Percentiles rank a stretch among this genome's conserved stretches.
These are phyloP conservation scores for Capra hircus DNA, from an alignment of 2,113 vertebrate species.

Conservation along the genomic window DNA sequence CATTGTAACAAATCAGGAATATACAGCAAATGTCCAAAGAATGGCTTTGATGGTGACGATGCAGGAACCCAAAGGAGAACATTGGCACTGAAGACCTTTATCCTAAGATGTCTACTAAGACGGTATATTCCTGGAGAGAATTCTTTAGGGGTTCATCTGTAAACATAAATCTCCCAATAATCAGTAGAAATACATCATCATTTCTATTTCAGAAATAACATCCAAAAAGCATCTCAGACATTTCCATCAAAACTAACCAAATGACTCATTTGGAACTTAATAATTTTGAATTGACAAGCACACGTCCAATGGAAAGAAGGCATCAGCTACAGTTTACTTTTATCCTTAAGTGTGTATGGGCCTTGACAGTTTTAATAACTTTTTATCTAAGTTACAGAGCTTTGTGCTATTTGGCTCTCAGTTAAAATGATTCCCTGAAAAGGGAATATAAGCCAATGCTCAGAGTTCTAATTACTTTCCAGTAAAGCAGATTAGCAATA, in stretches of 20 bases:
- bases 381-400: neutral
- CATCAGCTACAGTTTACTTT: neutral
- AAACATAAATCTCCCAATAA: neutral
- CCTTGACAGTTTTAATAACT: neutral
- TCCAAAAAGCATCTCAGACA: neutral
- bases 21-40: neutral
- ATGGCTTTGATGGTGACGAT: neutral
- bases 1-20: neutral
- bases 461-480: neutral
- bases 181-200: neutral
- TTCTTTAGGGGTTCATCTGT: neutral
- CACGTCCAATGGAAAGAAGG: neutral
- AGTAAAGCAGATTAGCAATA: neutral
- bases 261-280: neutral
- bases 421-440: neutral
- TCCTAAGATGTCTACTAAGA: neutral
- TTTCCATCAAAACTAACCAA: neutral
- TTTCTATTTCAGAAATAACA: constrained; percentile 28
- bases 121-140: neutral
- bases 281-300: neutral
- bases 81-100: neutral
- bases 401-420: neutral
- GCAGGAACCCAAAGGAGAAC: neutral
- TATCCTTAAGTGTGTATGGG: neutral
- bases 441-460: neutral